phyloP scores from a whole-genome alignment of 2,113 vertebrate species.

The Charina bottae region DNA sequence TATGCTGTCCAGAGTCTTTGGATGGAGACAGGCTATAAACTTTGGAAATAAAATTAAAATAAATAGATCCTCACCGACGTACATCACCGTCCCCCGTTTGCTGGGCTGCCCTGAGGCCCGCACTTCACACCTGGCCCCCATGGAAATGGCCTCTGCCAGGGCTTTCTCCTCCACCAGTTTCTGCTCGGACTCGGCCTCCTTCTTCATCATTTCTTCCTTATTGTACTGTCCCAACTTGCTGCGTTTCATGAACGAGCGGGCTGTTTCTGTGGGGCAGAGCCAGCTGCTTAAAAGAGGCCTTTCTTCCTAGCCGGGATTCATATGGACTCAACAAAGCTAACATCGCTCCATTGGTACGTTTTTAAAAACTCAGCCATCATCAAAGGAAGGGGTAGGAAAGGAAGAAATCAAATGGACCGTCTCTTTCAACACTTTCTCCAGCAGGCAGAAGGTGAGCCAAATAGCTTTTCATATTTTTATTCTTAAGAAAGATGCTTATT shows the following conservation, averaged over 20 bases:
- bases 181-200: constrained; percentile 67
- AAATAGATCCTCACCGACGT: constrained; percentile 79
- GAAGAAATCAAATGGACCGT: too few species aligned
- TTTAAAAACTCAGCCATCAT: not conserved
- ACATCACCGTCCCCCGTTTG: constrained; percentile 86
- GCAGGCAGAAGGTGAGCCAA: not conserved
- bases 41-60: too few species aligned
- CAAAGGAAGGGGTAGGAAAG: not conserved
- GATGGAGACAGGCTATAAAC: too few species aligned
- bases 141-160: constrained; percentile 74
- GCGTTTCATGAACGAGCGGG: constrained; percentile 86
- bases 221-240: constrained; percentile 79
- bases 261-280: constrained; percentile 72
- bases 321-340: not conserved
- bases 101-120: constrained; percentile 76
- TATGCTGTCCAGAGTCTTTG: too few species aligned
- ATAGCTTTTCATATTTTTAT: not conserved
- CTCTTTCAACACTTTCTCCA: not conserved
- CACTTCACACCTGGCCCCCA: constrained; percentile 85
- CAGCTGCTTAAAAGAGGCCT: not conserved
- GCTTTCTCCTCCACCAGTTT: constrained; percentile 73
- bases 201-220: constrained; percentile 74
- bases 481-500: not conserved
- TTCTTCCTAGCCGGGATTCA: not conserved
- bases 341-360: not conserved